These are phyloP conservation scores for Zeus faber DNA, from an alignment of 2,113 vertebrate species.

Conservation along the genomic window DNA sequence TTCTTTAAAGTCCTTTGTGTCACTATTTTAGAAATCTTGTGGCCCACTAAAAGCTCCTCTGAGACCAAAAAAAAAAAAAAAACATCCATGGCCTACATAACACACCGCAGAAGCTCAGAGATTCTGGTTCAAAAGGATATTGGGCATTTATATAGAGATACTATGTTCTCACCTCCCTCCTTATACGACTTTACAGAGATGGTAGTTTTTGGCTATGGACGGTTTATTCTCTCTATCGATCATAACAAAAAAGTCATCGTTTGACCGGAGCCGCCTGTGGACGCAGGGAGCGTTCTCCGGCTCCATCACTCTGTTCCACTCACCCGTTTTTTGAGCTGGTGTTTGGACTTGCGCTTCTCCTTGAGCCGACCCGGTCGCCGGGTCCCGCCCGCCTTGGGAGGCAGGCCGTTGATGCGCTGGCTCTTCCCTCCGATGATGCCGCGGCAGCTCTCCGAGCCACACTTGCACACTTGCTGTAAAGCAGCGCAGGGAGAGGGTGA, in stretches of 20 bases:
- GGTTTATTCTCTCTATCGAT: too few relatives aligned
- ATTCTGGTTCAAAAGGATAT: too few relatives aligned
- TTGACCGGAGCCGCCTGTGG: too few relatives aligned
- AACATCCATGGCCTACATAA: slow-evolving; percentile 44
- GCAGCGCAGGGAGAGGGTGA: too few relatives aligned
- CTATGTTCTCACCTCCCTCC: too few relatives aligned
- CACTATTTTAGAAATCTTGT: slow-evolving; percentile 33
- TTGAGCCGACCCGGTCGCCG: slow-evolving; percentile 86
- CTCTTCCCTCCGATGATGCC: slow-evolving; percentile 99
- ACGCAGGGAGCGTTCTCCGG: too few relatives aligned
- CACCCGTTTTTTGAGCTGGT: slow-evolving; percentile 96
- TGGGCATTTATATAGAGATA: too few relatives aligned
- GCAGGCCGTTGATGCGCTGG: slow-evolving; percentile 89
- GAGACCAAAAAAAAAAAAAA: slow-evolving; percentile 42
- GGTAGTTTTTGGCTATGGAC: too few relatives aligned
- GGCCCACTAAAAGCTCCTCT: slow-evolving; percentile 37
- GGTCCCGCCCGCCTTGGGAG: slow-evolving; percentile 77
- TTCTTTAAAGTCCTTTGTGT: slow-evolving; percentile 26
- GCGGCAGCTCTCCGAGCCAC: slow-evolving; percentile 92
- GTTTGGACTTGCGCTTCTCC: slow-evolving; percentile 97
- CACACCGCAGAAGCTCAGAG: too few relatives aligned
- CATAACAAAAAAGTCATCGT: too few relatives aligned
- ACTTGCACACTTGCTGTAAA: slow-evolving; percentile 91
- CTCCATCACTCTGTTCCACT: slow-evolving; percentile 32
- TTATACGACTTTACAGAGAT: too few relatives aligned